Evolutionary conservation across 2,797 vertebrate genomes (phyloP).

Genomic region (Adelosebastes latens): DNA sequence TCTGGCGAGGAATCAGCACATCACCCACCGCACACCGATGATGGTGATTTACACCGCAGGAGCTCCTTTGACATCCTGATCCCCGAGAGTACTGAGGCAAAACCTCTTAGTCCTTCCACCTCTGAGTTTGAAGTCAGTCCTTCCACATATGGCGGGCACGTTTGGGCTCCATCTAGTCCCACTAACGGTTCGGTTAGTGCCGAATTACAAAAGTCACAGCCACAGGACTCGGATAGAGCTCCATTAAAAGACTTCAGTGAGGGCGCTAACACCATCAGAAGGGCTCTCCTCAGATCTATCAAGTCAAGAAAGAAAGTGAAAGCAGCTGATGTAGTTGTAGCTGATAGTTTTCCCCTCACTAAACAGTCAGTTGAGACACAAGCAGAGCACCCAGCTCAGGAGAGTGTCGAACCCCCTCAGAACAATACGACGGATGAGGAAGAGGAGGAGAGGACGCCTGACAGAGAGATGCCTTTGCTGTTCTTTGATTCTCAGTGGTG

Average conservation of each 20-base stretch:
- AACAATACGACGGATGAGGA: slow-evolving; percentile 54
- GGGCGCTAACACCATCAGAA: slow-evolving; percentile 31
- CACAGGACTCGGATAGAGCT: background rate
- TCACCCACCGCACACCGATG: slow-evolving; percentile 72
- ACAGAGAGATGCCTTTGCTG: slow-evolving; percentile 64
- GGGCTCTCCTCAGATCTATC: slow-evolving; percentile 54
- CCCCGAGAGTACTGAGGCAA: slow-evolving; percentile 75
- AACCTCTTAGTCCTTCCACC: slow-evolving; percentile 50
- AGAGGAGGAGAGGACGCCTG: slow-evolving; percentile 56
- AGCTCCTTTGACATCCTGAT: slow-evolving; percentile 82
- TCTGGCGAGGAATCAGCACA: slow-evolving; percentile 29
- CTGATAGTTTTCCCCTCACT: slow-evolving; percentile 41
- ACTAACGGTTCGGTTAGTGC: background rate
- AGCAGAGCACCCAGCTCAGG: slow-evolving; percentile 30
- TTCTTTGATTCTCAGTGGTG: slow-evolving; percentile 89
- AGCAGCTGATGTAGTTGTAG: background rate
- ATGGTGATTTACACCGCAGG: slow-evolving; percentile 76
- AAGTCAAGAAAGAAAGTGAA: slow-evolving; percentile 27
- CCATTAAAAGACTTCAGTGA: background rate
- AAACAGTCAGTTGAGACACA: slow-evolving; percentile 45
- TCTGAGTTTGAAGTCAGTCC: slow-evolving; percentile 28
- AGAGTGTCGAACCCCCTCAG: slow-evolving; percentile 36
- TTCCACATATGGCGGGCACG: background rate
- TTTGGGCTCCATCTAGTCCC: slow-evolving; percentile 22
- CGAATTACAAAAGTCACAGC: background rate